Evolutionary conservation across 2,797 vertebrate genomes (phyloP).

Genomic region (Acrocephalus scirpaceus): DNA sequence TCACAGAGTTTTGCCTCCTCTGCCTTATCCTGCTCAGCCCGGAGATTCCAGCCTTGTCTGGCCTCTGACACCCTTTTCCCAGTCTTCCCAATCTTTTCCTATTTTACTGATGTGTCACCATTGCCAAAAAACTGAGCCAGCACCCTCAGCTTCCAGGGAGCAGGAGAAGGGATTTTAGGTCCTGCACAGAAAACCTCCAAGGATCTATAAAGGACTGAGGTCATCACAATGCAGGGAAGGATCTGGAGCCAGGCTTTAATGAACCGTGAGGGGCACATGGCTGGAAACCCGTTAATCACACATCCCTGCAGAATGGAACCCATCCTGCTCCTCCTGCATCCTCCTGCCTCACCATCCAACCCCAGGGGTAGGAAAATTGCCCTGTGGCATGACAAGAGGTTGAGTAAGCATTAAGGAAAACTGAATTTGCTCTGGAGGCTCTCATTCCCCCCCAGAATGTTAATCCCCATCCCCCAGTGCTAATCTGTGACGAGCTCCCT

Average conservation of each 20-base stretch:
- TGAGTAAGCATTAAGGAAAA: not conserved
- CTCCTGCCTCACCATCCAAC: not conserved
- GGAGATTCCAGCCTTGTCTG: accelerated
- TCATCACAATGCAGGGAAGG: accelerated
- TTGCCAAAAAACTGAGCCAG: not conserved
- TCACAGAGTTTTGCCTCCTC: not conserved
- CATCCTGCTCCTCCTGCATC: not conserved
- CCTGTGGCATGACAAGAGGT: accelerated
- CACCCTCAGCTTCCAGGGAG: not conserved
- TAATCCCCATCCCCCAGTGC: not conserved
- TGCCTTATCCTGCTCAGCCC: not conserved
- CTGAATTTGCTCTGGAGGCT: not conserved
- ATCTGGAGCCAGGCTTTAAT: not conserved
- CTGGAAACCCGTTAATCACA: not conserved
- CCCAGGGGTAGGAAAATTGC: not conserved
- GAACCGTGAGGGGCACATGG: accelerated
- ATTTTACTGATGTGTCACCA: not conserved
- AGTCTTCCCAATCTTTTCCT: not conserved
- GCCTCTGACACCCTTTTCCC: not conserved
- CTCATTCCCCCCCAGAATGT: not conserved
- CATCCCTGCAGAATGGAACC: accelerated
- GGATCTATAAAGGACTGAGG: not conserved
- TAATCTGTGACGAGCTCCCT: not conserved
- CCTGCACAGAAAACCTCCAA: not conserved
- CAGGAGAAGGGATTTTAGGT: not conserved